A percentile compares a stretch with the other conserved stretches of the same genome.
Conservation (phyloP, 2,113 vertebrate genomes). For the Cettia cetti region DNA sequence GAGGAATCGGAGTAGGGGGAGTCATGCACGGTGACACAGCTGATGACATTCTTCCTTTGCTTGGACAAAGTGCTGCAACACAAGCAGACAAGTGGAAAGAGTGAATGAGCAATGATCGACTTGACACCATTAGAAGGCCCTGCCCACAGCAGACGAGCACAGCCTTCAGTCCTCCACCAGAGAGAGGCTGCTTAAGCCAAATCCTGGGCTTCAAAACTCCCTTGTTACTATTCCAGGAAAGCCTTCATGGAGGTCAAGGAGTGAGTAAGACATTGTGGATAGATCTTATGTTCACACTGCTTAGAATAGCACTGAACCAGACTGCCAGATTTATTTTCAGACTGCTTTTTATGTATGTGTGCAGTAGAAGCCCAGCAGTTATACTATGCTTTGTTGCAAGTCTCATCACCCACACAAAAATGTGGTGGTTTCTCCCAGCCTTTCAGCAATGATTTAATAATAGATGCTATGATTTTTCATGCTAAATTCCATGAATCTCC, state of each 20-base stretch:
- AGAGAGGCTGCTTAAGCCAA: not conserved
- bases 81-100: not conserved
- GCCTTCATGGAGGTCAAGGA: constrained; percentile 41
- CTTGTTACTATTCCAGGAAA: constrained; percentile 51
- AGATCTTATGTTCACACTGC: constrained; percentile 19
- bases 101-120: not conserved
- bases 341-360: constrained; percentile 36
- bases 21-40: constrained; percentile 97
- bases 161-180: not conserved
- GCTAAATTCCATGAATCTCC: constrained; percentile 23
- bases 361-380: constrained; percentile 40
- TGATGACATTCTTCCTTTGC: constrained; percentile 98
- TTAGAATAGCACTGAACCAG: constrained; percentile 51
- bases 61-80: constrained; percentile 87
- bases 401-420: constrained; percentile 52
- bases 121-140: not conserved
- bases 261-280: constrained; percentile 30
- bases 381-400: constrained; percentile 56
- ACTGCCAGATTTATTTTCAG: constrained; percentile 58
- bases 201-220: not conserved
- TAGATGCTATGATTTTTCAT: constrained; percentile 15
- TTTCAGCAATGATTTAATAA: constrained; percentile 58
- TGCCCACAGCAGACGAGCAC: fast-evolving
- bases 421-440: not conserved
- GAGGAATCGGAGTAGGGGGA: constrained; percentile 94